Base-by-base conservation (phyloP, 2,797 vertebrate species). In the Spatula versicolor region DNA sequence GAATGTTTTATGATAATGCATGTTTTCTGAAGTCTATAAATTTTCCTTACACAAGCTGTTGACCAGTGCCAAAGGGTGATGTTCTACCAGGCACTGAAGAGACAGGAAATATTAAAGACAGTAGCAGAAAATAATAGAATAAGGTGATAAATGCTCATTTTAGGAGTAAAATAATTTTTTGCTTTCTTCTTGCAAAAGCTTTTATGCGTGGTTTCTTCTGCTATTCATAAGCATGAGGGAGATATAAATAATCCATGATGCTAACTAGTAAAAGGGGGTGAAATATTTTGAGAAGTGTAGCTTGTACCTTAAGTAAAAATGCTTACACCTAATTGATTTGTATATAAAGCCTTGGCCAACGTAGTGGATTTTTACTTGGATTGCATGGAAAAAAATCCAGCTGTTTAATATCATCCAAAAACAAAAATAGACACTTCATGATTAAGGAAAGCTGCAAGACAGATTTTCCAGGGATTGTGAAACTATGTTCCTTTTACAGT, bases 391-490 rank as follows among this genome's bases (percentile, higher is more conserved):
- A 56, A 92, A 85, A 88, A 48, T 58, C 25, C 82, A 91, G 30
- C 92, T 91, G 79, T 88, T 94, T 93, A 87, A 64, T 85, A 48
- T 81, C 4, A 88, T 75, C 60, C 78, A 88, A 92, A 92, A 43
- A 11, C 58, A 96, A 91, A 97, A 96, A 83, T 81, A 93, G 88
- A 66, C 28, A 76, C 28, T 30, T 91, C 11, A 17, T 79, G 66
- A 88, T 93, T 91, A 95, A 90, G 81, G 50, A 91, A 88, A 83
- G 63, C 37, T 77, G 68, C 75, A 75, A 13, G 69, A 83, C 83
- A 63, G 23, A 35, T 88, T 94, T 97, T 95, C 93, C 89, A 92
- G 59, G 41, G 63, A 63, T 78, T 92, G 50, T 81, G 79, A 95
- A 94, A 92, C 33, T 31, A 30, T 85, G 39, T 92, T 96, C 79